Conservation (phyloP, 2,888 invertebrate species). For the Atrina japonica region DNA sequence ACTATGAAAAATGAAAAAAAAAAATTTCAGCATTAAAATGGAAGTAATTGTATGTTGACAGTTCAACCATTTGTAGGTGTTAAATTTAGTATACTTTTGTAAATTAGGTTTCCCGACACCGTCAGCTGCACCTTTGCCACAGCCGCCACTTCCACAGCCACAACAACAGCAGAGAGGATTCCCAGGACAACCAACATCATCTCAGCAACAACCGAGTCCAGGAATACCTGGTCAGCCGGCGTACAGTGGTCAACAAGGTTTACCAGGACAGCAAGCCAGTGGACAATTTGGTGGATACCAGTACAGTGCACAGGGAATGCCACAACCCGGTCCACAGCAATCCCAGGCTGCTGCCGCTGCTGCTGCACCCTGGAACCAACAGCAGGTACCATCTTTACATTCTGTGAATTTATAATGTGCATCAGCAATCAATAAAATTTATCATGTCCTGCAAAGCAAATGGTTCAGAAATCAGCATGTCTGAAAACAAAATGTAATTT, state of each 20-base stretch:
- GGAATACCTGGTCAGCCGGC: conserved; percentile 41
- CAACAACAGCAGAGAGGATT: conserved; percentile 29
- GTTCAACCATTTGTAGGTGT: no score
- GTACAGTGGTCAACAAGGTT: conserved; percentile 47
- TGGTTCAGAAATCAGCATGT: no score
- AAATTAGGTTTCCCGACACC: conserved; percentile 12
- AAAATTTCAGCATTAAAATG: no score
- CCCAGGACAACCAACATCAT: conserved; percentile 1
- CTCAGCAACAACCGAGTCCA: conserved; percentile 17
- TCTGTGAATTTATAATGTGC: background rate
- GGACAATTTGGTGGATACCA: conserved; percentile 10
- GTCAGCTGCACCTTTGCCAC: conserved; percentile 30
- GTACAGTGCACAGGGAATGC: conserved; percentile 17
- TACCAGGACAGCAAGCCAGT: conserved; percentile 35
- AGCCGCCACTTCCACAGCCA: conserved; percentile 40
- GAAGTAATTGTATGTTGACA: no score
- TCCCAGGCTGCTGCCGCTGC: conserved; percentile 18
- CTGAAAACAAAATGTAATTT: no score
- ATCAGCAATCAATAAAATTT: no score
- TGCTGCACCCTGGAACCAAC: conserved; percentile 30
- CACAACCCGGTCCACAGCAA: conserved; percentile 15
- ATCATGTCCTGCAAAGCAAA: no score
- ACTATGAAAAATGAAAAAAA: no score
- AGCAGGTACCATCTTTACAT: conserved; percentile 4
- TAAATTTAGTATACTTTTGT: no score